Evolutionary conservation across 1,140 invertebrate species (phyloP), one percentile per base, ranked within the genome.

Genomic region (Thalassaphorura encarpata): DNA sequence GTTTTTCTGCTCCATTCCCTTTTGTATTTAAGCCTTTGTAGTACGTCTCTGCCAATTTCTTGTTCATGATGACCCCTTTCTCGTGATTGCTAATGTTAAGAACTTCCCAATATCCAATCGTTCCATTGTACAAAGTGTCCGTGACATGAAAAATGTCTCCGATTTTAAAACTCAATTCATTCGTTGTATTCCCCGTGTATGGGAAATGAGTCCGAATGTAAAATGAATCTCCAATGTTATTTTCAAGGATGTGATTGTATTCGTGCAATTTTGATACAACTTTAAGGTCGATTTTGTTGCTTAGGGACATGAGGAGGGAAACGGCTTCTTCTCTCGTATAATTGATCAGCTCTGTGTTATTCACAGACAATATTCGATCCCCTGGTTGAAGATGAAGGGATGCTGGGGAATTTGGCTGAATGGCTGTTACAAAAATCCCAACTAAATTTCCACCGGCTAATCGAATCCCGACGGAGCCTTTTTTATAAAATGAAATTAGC

Each of bases 91-190:
- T 36, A 29, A 49, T 39, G 33, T 29, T 31, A 23, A 47, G 47
- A 4, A 94, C 95, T 70, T 97, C 86, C 96, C 96, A 99, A 4
- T 89, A 87, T 0, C 95, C 96, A 1, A 98, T 91, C 0, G 94
- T 89, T 0, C 95, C 94, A 68, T 94, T 92, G 71, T 94, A 89
- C 33, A 99, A 73, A 13, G 95, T 99, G 68, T 99, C 95, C 31
- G 94, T 83, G 1, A 99, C 91, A 67, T 95, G 90, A 71, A 99
- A 97, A 3, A 98, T 86, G 69, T 99, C 94, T 1, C 94, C 94
- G 48, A 84, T 85, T 29, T 56, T 56, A 18, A 64, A 55, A 86
- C 80, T 72, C 97, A 97, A 51, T 83, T 85, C 82, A 98, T 84
- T 74, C 97, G 93, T 16, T 84, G 84, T 72, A 89, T 93, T 88